phyloP scores from a whole-genome alignment of 2,113 vertebrate species.

The Chinchilla lanigera region DNA sequence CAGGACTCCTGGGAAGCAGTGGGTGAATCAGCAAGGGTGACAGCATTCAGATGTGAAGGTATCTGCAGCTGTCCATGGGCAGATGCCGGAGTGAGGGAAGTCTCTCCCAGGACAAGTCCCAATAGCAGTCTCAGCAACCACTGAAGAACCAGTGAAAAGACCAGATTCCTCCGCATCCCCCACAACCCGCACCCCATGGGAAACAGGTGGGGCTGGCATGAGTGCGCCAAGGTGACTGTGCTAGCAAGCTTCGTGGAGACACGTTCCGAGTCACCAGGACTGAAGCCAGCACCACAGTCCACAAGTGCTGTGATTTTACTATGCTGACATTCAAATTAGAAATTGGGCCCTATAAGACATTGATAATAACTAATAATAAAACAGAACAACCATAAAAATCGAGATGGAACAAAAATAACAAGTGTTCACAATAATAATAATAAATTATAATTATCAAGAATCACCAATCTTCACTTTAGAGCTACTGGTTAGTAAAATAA shows the following conservation, averaged over 20 bases:
- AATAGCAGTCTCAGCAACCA: not conserved
- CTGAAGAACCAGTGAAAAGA: not conserved
- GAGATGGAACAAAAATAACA: not conserved
- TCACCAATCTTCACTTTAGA: not conserved
- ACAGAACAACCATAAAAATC: not conserved
- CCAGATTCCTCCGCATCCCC: not conserved
- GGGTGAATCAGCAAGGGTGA: fast-evolving
- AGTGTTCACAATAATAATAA: not conserved
- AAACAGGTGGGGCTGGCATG: fast-evolving
- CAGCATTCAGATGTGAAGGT: not conserved
- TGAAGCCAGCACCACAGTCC: not conserved
- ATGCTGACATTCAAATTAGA: not conserved
- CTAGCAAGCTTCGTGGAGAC: not conserved
- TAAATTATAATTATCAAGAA: not conserved
- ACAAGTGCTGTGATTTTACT: not conserved
- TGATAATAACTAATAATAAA: not conserved
- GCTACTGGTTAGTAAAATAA: not conserved
- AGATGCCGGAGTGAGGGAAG: fast-evolving
- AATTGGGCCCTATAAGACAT: not conserved
- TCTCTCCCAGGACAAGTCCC: not conserved
- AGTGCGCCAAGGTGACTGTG: not conserved
- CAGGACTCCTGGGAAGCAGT: not conserved
- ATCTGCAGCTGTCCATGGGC: not conserved
- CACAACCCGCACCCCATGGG: fast-evolving
- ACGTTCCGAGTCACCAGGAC: not conserved